phyloP scores from a whole-genome alignment of 2,888 invertebrate species.

The Sycophila texana region DNA sequence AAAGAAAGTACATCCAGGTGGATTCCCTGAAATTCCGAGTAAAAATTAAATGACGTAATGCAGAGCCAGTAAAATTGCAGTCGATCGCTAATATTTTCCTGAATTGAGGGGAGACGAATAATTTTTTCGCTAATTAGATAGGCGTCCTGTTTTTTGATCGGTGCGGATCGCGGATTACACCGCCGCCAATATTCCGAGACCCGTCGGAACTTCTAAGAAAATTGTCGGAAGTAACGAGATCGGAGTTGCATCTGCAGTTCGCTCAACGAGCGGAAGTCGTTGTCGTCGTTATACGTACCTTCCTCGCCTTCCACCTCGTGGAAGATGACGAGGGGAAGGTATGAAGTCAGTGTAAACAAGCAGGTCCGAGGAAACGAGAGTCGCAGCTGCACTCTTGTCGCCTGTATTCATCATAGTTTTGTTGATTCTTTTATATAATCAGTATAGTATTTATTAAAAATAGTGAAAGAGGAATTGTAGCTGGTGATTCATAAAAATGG shows the following conservation, averaged over 20 bases:
- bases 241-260: conserved; percentile 28
- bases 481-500: neutral
- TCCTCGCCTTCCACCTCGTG: neutral
- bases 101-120: too few species aligned
- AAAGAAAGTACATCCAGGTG: too few species aligned
- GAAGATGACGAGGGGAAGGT: neutral
- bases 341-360: neutral
- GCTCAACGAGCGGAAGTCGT: conserved; percentile 52
- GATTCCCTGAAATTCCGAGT: too few species aligned
- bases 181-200: neutral
- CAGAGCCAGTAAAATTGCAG: too few species aligned
- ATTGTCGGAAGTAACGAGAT: conserved; percentile 52
- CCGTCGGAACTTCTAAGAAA: conserved; percentile 31
- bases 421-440: too few species aligned
- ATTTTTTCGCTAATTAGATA: too few species aligned
- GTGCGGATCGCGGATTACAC: conserved; percentile 12
- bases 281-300: conserved; percentile 33
- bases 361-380: neutral
- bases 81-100: too few species aligned
- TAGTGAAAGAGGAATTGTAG: neutral
- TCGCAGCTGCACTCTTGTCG: too few species aligned
- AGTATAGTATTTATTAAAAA: too few species aligned
- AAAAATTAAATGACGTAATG: too few species aligned
- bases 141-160: conserved; percentile 37
- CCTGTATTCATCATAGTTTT: too few species aligned